Conservation (phyloP, 2,888 invertebrate genomes). For the Trilocha varians region DNA sequence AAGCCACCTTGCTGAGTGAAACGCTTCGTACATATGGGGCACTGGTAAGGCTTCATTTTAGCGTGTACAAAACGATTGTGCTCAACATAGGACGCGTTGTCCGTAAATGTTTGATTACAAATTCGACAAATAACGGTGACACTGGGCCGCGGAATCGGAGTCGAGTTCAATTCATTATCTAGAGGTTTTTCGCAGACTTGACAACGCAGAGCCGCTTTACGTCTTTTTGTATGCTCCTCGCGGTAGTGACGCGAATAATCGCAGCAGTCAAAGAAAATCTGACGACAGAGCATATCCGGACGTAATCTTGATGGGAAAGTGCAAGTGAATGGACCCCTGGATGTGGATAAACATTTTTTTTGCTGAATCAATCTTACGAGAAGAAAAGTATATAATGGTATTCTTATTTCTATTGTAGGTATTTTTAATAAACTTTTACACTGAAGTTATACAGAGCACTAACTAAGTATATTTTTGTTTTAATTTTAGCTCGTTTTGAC, state of each 20-base stretch:
- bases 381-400: neutral
- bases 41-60: conserved; percentile 58
- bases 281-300: conserved; percentile 53
- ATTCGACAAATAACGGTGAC: conserved; percentile 42
- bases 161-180: conserved; percentile 37
- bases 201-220: conserved; percentile 59
- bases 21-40: conserved; percentile 53
- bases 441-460: neutral
- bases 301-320: conserved; percentile 47
- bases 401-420: neutral
- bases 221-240: conserved; percentile 61
- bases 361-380: no score
- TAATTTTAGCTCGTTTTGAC: conserved; percentile 31
- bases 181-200: conserved; percentile 65
- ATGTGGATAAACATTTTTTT: conserved; percentile 10
- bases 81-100: conserved; percentile 44
- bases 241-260: conserved; percentile 63
- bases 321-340: conserved; percentile 62
- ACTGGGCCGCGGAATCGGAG: conserved; percentile 21
- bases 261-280: conserved; percentile 63
- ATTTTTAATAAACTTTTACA: neutral
- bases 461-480: no score
- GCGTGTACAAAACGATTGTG: conserved; percentile 53
- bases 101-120: conserved; percentile 46
- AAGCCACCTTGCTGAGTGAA: conserved; percentile 64